These are phyloP conservation scores for Helicolenus hilgendorfi DNA, from an alignment of 2,797 vertebrate species.

Conservation along the genomic window DNA sequence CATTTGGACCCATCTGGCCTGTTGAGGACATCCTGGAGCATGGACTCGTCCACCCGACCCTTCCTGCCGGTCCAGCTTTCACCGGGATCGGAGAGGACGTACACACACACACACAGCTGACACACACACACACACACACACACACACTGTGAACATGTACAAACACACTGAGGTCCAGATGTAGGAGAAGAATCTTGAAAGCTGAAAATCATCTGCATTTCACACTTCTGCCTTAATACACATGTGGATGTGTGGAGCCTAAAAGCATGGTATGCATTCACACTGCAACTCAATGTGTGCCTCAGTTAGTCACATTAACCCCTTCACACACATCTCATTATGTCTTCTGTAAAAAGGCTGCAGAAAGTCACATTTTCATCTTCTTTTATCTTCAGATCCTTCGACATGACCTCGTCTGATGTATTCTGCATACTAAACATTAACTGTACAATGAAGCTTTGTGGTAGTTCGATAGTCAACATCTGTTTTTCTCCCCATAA, in stretches of 20 bases:
- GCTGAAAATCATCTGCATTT: neutral
- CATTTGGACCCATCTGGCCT: conserved; percentile 88
- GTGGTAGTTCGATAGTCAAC: too few species aligned
- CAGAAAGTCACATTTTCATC: too few species aligned
- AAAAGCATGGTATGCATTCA: neutral
- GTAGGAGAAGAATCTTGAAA: neutral
- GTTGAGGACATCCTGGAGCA: conserved; percentile 90
- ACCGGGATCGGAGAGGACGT: conserved; percentile 93
- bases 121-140: neutral
- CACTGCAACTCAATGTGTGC: neutral
- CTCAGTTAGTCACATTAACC: neutral
- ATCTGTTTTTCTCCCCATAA: too few species aligned
- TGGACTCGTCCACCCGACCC: conserved; percentile 89
- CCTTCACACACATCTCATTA: too few species aligned
- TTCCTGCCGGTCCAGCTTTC: conserved; percentile 90
- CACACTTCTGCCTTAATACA: neutral
- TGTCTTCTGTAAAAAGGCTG: too few species aligned
- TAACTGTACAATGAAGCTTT: too few species aligned
- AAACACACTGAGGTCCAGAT: neutral
- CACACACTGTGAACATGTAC: neutral
- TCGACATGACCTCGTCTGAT: too few species aligned
- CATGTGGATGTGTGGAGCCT: neutral
- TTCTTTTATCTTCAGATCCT: too few species aligned
- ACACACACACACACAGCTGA: conserved; percentile 95
- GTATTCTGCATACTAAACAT: too few species aligned